Evolutionary conservation across 2,888 invertebrate species (phyloP).

Genomic region (Agriotes lineatus): DNA sequence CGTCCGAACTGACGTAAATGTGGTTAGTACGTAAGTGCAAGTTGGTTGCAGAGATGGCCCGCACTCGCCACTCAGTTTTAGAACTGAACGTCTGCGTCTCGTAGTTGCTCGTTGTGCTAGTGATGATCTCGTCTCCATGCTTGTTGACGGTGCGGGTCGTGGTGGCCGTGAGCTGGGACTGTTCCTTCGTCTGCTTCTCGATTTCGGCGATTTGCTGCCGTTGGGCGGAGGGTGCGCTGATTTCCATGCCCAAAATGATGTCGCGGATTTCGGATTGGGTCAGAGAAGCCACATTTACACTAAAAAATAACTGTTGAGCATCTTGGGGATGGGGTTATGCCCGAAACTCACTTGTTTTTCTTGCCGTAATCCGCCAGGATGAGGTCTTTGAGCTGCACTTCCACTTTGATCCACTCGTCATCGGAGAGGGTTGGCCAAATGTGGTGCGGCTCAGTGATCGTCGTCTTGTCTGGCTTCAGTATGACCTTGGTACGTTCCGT

Average conservation of each 20-base stretch:
- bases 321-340: no score
- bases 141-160: constrained; percentile 99
- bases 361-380: constrained; percentile 99
- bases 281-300: constrained; percentile 97
- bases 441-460: constrained; percentile 98
- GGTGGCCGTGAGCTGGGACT: constrained; percentile 97
- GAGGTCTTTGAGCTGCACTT: constrained; percentile 97
- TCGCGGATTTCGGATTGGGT: constrained; percentile 99
- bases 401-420: constrained; percentile 99
- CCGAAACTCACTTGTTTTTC: constrained; percentile 97
- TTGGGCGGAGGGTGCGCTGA: constrained; percentile 98
- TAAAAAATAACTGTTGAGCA: no score
- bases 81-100: constrained; percentile 98
- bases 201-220: constrained; percentile 99
- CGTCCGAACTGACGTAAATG: constrained; percentile 99
- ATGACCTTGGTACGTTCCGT: constrained; percentile 99
- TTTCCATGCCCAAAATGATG: constrained; percentile 99
- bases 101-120: constrained; percentile 98
- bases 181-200: constrained; percentile 99
- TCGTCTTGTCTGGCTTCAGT: constrained; percentile 98
- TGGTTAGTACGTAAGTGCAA: constrained; percentile 97
- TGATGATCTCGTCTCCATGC: constrained; percentile 99
- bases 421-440: constrained; percentile 99
- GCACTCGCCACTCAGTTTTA: constrained; percentile 98
- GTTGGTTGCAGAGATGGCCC: constrained; percentile 98